Base-by-base conservation (phyloP, 2,888 invertebrate species). In the Chrysodeixis includens region DNA sequence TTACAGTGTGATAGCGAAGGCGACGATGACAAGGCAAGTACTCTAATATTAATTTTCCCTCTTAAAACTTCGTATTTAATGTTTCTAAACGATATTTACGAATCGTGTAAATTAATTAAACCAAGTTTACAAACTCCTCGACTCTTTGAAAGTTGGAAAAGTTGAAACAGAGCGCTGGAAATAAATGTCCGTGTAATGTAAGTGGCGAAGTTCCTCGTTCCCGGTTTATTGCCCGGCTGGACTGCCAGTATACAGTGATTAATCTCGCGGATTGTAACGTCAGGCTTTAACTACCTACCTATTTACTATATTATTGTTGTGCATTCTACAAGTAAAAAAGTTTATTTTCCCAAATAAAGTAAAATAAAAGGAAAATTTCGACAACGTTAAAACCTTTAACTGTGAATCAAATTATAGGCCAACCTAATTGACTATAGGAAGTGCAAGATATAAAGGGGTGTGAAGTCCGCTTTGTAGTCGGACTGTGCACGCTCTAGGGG, bases 1-100 rank as follows among this genome's bases (percentile, higher is more conserved):
- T 97, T 97, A 82, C 96, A 98, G 98, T 98, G 98, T 98, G 98
- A 98, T 98, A 98, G 97, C 96, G 97, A 97, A 96, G 97, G 97
- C 95, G 97, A 97, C 95, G 98, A 98, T 95, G 98, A 97, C 96
- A 98, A 98, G 98, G 98, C 97, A 96, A 96, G 97, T 94, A 86
- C 75, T 80, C 83, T 86, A 79, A 82, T 86, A 84, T 83, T 87
- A 86, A 71, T 68, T 71, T 81, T 72, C 76, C 59, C 69, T 55
- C 66, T 67, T 30, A 66, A 60, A 85, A 81, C 81, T 81, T 73
- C 44, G 55, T 82, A 81, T 77, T 79, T 74, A 79, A 84, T 83
- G 73, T 82, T 83, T 75, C 83, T 80, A 78, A 82, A 81, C 82
- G 79, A 83, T 88, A 87, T 90, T 88, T 86, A 87, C 85, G 86